Percentiles rank a stretch among this genome's conserved stretches.
Evolutionary conservation across 2,113 vertebrate genomes (phyloP).

Genomic region (Steatornis caripensis): DNA sequence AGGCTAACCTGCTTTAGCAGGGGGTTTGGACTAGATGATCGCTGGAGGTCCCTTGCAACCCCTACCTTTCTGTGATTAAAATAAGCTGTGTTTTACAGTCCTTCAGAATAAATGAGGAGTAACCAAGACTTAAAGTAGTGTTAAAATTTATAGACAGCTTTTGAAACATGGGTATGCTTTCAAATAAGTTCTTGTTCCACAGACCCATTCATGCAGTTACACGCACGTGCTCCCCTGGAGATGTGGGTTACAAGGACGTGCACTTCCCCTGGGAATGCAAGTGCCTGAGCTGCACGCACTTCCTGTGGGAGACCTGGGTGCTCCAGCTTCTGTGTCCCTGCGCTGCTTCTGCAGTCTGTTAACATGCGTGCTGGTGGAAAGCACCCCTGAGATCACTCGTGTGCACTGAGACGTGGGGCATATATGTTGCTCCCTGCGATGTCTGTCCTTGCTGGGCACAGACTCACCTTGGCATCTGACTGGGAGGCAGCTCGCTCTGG

Average conservation of each 20-base stretch:
- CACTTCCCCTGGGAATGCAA: rapidly evolving
- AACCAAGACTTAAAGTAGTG: neutral
- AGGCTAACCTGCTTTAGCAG: too few relatives aligned
- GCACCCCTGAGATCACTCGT: rapidly evolving
- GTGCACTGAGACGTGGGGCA: rapidly evolving
- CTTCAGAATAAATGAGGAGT: neutral
- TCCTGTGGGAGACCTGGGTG: neutral
- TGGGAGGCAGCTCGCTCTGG: neutral
- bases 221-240: rapidly evolving
- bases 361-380: rapidly evolving
- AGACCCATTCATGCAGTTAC: neutral
- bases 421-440: rapidly evolving
- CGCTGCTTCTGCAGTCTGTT: rapidly evolving
- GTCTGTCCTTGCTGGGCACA: neutral
- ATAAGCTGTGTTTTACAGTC: neutral
- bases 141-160: neutral
- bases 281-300: too few relatives aligned
- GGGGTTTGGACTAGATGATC: too few relatives aligned
- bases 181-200: neutral
- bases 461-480: rapidly evolving
- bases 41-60: too few relatives aligned
- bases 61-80: too few relatives aligned
- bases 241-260: rapidly evolving
- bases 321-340: neutral
- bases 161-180: neutral